A percentile compares a stretch with the other conserved stretches of the same genome.
phyloP scores from a whole-genome alignment of 92 coral and sea anemone species.

The Blastomussa wellsi region DNA sequence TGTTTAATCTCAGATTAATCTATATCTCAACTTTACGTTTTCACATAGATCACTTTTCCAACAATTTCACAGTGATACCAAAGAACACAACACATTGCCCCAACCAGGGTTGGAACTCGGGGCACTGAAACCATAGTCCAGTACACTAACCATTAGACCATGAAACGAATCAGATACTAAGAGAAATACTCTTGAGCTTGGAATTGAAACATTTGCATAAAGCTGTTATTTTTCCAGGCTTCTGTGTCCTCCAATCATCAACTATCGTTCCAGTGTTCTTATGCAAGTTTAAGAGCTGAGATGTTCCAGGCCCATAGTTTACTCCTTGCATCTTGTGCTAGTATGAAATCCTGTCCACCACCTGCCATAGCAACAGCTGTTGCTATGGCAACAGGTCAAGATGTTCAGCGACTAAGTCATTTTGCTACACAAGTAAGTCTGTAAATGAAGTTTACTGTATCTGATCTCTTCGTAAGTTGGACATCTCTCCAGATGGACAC shows the following conservation, averaged over 20 bases:
- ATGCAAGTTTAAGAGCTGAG: slow-evolving; percentile 77
- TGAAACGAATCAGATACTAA: too few relatives aligned
- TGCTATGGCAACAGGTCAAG: slow-evolving; percentile 99
- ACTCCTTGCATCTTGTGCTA: slow-evolving; percentile 88
- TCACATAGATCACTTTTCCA: too few relatives aligned
- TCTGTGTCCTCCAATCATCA: slow-evolving; percentile 82
- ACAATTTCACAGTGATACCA: too few relatives aligned
- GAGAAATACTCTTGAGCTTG: too few relatives aligned
- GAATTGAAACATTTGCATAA: not conserved
- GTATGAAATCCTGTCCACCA: slow-evolving; percentile 96
- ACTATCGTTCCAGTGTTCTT: slow-evolving; percentile 80
- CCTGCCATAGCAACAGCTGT: slow-evolving; percentile 99
- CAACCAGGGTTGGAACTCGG: too few relatives aligned
- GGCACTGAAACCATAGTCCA: too few relatives aligned
- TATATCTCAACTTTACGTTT: too few relatives aligned
- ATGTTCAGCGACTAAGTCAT: slow-evolving; percentile 85
- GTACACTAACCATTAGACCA: too few relatives aligned
- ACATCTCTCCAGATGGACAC: too few relatives aligned
- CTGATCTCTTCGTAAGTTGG: too few relatives aligned
- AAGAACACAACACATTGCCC: too few relatives aligned
- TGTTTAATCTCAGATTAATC: too few relatives aligned
- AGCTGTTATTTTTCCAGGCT: slow-evolving; percentile 61
- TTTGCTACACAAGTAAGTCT: slow-evolving; percentile 81
- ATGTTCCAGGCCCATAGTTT: slow-evolving; percentile 83
- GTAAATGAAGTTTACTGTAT: not conserved